Evolutionary conservation across 2,888 invertebrate genomes (phyloP).

Genomic region (Metalampra italica): DNA sequence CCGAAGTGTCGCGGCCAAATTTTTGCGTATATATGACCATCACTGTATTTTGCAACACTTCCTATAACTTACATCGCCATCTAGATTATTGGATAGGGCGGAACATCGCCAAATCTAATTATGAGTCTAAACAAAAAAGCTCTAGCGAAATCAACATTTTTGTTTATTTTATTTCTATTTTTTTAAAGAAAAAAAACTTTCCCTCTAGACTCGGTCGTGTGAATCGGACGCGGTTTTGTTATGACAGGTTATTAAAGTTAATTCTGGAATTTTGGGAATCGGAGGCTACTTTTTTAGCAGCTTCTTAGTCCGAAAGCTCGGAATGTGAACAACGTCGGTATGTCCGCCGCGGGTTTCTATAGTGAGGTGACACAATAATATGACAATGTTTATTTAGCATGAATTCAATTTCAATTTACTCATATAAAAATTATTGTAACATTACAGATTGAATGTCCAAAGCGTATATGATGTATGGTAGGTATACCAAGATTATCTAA

Average conservation of each 20-base stretch:
- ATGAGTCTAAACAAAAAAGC: slow-evolving; percentile 58
- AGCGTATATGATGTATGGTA: too few species aligned
- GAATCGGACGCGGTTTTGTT: slow-evolving; percentile 28
- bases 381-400: too few species aligned
- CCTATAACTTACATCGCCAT: slow-evolving; percentile 31
- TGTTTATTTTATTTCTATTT: slow-evolving; percentile 44
- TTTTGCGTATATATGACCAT: too few species aligned
- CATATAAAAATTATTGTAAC: too few species aligned
- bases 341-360: too few species aligned
- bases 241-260: slow-evolving; percentile 27
- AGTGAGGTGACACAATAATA: too few species aligned
- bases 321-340: neutral
- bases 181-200: slow-evolving; percentile 8
- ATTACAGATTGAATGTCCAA: too few species aligned
- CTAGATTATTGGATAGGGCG: slow-evolving; percentile 47
- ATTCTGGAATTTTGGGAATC: slow-evolving; percentile 14
- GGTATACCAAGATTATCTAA: too few species aligned
- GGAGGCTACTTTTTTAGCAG: neutral
- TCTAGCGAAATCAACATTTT: slow-evolving; percentile 44
- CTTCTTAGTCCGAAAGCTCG: neutral
- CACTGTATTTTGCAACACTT: neutral
- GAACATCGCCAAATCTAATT: slow-evolving; percentile 74
- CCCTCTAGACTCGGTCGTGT: slow-evolving; percentile 35
- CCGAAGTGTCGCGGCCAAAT: too few species aligned
- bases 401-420: too few species aligned